A percentile compares a stretch with the other conserved stretches of the same genome.
Evolutionary conservation across 2,888 invertebrate genomes (phyloP).

Genomic region (Drosophila monieri): DNA sequence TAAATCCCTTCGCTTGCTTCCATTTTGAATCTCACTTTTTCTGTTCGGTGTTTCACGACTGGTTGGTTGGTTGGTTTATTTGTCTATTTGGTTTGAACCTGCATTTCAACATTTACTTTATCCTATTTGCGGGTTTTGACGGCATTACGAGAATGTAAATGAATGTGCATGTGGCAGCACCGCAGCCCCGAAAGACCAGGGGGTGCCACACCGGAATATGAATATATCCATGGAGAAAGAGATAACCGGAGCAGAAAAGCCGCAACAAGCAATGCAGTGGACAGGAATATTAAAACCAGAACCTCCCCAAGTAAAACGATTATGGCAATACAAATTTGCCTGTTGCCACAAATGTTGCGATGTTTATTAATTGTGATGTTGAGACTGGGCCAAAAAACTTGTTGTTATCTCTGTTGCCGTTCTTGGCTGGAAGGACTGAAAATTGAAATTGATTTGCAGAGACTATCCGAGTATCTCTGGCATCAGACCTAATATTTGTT

Average conservation of each 20-base stretch:
- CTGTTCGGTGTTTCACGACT: conserved; percentile 1
- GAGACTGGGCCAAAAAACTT: conserved; percentile 55
- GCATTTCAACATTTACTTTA: conserved; percentile 53
- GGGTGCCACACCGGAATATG: neutral
- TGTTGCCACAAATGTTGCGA: conserved; percentile 58
- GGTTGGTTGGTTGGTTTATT: conserved; percentile 21
- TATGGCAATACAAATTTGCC: conserved; percentile 68
- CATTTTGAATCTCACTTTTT: conserved; percentile 6
- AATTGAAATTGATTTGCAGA: conserved; percentile 65
- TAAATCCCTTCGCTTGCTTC: conserved; percentile 13
- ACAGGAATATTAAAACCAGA: conserved; percentile 16
- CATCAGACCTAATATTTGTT: neutral
- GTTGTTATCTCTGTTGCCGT: conserved; percentile 2
- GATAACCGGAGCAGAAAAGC: conserved; percentile 42
- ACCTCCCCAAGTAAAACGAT: conserved; percentile 43
- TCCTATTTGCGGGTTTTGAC: conserved; percentile 53
- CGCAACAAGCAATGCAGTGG: conserved; percentile 55
- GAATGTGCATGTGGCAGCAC: conserved; percentile 22
- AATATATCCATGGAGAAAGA: conserved; percentile 3
- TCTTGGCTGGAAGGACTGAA: conserved; percentile 14
- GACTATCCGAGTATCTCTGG: neutral
- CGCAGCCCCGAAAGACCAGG: neutral
- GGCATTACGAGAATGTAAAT: conserved; percentile 33
- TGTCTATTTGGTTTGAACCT: conserved; percentile 52
- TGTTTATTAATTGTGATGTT: conserved; percentile 65